Evolutionary conservation across 2,888 invertebrate species (phyloP).

Genomic region (Antheraea assamensis): DNA sequence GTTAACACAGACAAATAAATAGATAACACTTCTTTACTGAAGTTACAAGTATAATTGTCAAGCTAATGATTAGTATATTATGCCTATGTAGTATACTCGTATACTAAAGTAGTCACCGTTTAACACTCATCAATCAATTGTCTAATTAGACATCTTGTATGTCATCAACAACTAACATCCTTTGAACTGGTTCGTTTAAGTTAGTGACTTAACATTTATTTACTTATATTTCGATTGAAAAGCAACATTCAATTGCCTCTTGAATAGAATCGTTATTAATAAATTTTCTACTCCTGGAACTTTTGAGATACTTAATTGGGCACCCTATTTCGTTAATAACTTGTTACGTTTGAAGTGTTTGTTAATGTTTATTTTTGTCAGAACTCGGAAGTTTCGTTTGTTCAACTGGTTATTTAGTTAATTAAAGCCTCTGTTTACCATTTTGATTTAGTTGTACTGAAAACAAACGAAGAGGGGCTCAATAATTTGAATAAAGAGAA

Average conservation of each 20-base stretch:
- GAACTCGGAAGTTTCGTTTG: neutral
- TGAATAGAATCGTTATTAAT: neutral
- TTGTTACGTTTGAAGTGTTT: constrained; percentile 6
- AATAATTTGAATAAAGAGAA: neutral
- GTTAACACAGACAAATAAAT: no score
- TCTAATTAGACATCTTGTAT: neutral
- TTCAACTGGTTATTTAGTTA: neutral
- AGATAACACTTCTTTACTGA: neutral
- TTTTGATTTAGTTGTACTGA: neutral
- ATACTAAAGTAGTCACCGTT: neutral
- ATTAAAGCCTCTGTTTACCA: neutral
- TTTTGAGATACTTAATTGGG: neutral
- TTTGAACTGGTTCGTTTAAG: constrained; percentile 3
- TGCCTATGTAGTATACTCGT: neutral
- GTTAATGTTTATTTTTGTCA: constrained; percentile 3
- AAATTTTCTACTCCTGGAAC: neutral
- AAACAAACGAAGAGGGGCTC: neutral
- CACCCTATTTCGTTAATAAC: neutral
- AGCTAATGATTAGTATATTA: neutral
- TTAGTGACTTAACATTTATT: neutral
- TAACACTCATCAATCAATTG: neutral
- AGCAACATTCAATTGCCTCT: neutral
- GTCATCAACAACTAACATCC: neutral
- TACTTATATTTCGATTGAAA: neutral
- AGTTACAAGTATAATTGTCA: neutral